Conservation (phyloP, 2,113 vertebrate genomes). For the human (Homo sapiens) region DNA sequence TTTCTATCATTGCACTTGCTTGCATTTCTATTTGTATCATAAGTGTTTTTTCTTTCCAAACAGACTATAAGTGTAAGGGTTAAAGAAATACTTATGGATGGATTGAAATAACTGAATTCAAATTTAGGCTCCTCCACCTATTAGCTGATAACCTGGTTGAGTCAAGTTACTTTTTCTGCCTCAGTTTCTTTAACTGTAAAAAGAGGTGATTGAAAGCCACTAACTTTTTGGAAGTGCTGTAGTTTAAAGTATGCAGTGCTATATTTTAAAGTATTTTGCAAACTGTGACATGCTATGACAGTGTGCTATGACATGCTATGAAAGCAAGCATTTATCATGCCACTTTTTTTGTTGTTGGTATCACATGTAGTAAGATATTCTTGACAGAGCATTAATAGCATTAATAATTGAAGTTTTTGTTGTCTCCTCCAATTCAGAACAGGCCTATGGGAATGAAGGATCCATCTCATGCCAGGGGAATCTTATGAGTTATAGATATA, state of each 20-base stretch:
- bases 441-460: background rate
- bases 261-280: background rate
- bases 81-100: background rate
- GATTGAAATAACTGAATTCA: background rate
- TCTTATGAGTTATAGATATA: background rate
- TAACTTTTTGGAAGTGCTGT: background rate
- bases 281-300: background rate
- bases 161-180: background rate
- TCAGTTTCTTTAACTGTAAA: conserved; percentile 10
- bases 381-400: background rate
- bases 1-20: background rate
- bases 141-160: background rate
- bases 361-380: background rate
- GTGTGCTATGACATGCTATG: background rate
- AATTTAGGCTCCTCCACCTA: background rate
- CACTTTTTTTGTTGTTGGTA: background rate
- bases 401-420: background rate
- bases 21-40: background rate
- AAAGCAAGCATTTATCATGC: background rate
- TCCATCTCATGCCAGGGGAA: background rate
- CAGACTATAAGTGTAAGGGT: background rate
- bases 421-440: background rate
- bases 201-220: background rate
- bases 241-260: background rate
- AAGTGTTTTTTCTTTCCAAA: background rate